Evolutionary conservation across 2,113 vertebrate species (phyloP), one percentile per base, ranked within the genome.

Genomic region (Delphinus delphis): DNA sequence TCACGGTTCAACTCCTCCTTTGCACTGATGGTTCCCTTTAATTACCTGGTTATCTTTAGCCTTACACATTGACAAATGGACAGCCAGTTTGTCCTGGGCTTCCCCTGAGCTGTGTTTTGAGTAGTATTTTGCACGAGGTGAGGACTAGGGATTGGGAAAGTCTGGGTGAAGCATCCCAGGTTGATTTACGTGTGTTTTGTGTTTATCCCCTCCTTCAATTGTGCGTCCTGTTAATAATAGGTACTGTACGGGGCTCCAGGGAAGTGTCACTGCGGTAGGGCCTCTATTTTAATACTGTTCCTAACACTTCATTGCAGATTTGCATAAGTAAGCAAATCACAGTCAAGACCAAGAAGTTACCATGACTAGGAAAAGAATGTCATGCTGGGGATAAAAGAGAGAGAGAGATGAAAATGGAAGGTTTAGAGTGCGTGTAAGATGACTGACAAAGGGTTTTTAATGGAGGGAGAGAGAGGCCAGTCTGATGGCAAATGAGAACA

Each of bases 301-400:
- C 98, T 99, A 98, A 99, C 98, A 97, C 99, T 99, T 99, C 99
- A 99, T 99, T 97, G 44, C 74, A 77, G 74, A 77, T 50, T 53
- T 53, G 20, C 47, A 93, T 41, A 93, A 63, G 70, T 44, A 62
- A 44, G 71, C 9, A 62, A 79, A 80, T 41, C 50, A 76, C 0
- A 47, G 62, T 44, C 68, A 79, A 67, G 55, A 15, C 25, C 86
- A 92, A 92, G 21, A n/a, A 74, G 3, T 62, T 63, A 70, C 63
- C 71, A 21, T 33, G 53, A 76, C 33, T 17, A 63, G 80, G 44
- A 38, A 55, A 38, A 70, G 79, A n/a, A 15, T 20, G 21, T 26
- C 20, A 47, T 44, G 2, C 3, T 44, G 1, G 17, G 21, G 3
- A 3, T 81, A 65, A 53, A 58, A 84, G 26, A 80, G 25, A 67